Evolutionary conservation across 2,797 vertebrate genomes (phyloP).

Genomic region (Sebastes hubbsi): DNA sequence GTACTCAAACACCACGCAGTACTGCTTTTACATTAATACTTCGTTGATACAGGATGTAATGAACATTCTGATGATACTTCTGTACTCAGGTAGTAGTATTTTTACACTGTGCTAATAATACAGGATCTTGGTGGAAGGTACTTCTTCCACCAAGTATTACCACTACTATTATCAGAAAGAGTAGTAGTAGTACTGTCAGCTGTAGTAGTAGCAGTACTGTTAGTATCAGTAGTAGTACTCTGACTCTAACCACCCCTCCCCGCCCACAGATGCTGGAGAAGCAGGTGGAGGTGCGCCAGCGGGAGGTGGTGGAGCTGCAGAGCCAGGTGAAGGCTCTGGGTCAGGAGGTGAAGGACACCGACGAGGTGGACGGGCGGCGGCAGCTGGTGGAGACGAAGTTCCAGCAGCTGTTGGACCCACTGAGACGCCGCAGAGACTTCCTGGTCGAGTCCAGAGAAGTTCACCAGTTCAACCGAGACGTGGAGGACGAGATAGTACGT

Average conservation of each 20-base stretch:
- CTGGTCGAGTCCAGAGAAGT: constrained; percentile 92
- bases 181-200: background rate
- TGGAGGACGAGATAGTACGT: constrained; percentile 95
- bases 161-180: accelerated
- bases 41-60: no score
- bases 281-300: constrained; percentile 93
- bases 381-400: constrained; percentile 89
- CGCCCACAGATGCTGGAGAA: constrained; percentile 89
- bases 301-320: constrained; percentile 92
- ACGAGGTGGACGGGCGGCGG: constrained; percentile 91
- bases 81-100: background rate
- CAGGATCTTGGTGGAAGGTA: background rate
- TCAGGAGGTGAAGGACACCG: constrained; percentile 89
- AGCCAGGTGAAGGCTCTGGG: constrained; percentile 89
- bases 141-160: background rate
- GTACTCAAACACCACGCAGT: background rate
- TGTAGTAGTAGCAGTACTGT: background rate
- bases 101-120: background rate
- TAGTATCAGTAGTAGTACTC: background rate
- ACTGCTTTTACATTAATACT: background rate
- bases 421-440: constrained; percentile 81
- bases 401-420: constrained; percentile 86
- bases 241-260: background rate
- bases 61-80: no score
- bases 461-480: constrained; percentile 93